Evolutionary conservation across 2,797 vertebrate genomes (phyloP).

Genomic region (Phyllotis vaccarum): DNA sequence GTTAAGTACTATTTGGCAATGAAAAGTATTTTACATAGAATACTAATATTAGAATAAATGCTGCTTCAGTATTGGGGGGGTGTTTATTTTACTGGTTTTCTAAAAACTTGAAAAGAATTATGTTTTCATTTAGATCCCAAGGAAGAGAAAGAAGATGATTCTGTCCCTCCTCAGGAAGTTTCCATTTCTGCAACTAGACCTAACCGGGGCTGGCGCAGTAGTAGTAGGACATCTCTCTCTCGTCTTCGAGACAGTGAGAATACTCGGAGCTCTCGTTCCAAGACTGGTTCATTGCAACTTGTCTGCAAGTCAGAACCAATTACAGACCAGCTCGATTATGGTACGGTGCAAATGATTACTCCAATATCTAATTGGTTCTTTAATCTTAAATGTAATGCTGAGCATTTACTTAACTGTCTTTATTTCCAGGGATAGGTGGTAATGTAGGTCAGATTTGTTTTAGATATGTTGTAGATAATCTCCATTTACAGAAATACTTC

Average conservation of each 20-base stretch:
- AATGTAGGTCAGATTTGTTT: not conserved
- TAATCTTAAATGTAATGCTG: conserved; percentile 21
- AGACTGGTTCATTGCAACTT: conserved; percentile 88
- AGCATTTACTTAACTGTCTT: conserved; percentile 37
- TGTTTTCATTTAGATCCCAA: conserved; percentile 87
- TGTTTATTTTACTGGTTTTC: not conserved
- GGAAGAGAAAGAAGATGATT: conserved; percentile 87
- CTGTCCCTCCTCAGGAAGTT: conserved; percentile 76
- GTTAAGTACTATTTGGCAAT: not conserved
- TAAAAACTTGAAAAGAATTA: not conserved
- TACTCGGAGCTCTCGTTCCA: conserved; percentile 85
- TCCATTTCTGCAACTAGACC: conserved; percentile 76
- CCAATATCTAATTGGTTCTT: not conserved
- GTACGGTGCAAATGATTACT: conserved; percentile 76
- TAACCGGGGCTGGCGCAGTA: conserved; percentile 88
- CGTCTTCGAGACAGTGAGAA: conserved; percentile 85
- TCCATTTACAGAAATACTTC: not conserved
- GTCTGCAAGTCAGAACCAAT: conserved; percentile 96
- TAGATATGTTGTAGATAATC: not conserved
- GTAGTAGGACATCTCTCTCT: conserved; percentile 77
- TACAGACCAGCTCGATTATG: conserved; percentile 89
- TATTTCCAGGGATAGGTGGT: not conserved
- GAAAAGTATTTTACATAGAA: conserved; percentile 15
- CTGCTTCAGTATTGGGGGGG: not conserved
- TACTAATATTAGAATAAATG: not conserved